Evolutionary conservation across 2,888 invertebrate genomes (phyloP).

Genomic region (Electrophaes corylata): DNA sequence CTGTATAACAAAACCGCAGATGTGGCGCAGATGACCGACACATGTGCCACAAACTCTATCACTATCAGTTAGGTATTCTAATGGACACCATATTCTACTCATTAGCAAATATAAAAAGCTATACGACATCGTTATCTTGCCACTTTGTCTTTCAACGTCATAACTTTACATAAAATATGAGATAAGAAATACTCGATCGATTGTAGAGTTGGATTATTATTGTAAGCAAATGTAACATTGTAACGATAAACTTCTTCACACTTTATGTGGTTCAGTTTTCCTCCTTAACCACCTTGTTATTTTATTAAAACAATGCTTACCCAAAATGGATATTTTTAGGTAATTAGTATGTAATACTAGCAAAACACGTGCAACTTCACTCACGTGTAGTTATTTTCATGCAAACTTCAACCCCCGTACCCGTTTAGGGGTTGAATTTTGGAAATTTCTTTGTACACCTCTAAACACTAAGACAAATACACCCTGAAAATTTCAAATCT

Average conservation of each 20-base stretch:
- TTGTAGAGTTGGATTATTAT: conserved; percentile 13
- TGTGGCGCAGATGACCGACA: conserved; percentile 59
- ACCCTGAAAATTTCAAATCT: too few species aligned
- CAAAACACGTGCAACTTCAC: too few species aligned
- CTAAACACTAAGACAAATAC: too few species aligned
- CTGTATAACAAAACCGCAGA: conserved; percentile 73
- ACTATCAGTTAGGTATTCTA: conserved; percentile 48
- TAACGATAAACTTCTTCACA: conserved; percentile 14
- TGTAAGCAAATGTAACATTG: conserved; percentile 14
- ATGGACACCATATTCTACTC: conserved; percentile 45
- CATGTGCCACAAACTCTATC: conserved; percentile 48
- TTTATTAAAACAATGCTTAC: not conserved
- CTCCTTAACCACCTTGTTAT: not conserved
- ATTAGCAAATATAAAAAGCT: conserved; percentile 45
- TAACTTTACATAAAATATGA: conserved; percentile 34
- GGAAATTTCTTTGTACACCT: too few species aligned
- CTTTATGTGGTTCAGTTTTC: conserved; percentile 2
- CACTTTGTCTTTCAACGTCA: conserved; percentile 35
- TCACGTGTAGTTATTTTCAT: too few species aligned
- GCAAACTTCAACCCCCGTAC: too few species aligned
- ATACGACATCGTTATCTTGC: conserved; percentile 46
- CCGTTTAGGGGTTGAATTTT: too few species aligned
- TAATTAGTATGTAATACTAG: not conserved
- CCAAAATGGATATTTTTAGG: not conserved
- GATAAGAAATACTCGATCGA: conserved; percentile 25